Conservation (phyloP, 2,888 invertebrate genomes). For the Camponotus fellah region DNA sequence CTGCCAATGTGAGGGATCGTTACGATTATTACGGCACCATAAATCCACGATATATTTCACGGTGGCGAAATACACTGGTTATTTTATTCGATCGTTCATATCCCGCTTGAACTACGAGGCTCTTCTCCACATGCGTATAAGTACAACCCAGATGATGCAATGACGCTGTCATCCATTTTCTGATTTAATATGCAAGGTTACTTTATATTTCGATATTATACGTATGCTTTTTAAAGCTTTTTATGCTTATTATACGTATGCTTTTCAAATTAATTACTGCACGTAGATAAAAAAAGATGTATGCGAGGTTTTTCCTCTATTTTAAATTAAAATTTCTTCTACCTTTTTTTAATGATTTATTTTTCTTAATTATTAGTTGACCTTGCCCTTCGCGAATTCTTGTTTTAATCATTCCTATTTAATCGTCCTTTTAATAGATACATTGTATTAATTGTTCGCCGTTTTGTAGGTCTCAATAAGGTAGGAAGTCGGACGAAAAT, state of each 20-base stretch:
- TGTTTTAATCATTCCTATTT: conserved; percentile 61
- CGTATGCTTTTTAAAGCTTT: neutral
- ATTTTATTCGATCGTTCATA: conserved; percentile 50
- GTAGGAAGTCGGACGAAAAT: conserved; percentile 43
- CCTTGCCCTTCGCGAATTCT: conserved; percentile 46
- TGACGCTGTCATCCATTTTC: neutral
- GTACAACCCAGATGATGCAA: conserved; percentile 18
- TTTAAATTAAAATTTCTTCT: neutral
- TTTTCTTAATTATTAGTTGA: neutral
- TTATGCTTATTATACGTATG: neutral
- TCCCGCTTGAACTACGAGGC: conserved; percentile 15
- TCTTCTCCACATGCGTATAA: conserved; percentile 22
- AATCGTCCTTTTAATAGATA: conserved; percentile 55
- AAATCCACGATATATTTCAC: conserved; percentile 59
- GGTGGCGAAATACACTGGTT: conserved; percentile 42
- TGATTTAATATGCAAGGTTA: neutral
- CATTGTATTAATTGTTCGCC: conserved; percentile 63
- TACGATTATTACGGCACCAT: conserved; percentile 61
- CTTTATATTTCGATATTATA: neutral
- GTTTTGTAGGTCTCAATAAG: conserved; percentile 38
- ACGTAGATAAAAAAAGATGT: neutral
- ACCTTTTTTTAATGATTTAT: conserved; percentile 19
- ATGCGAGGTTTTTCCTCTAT: neutral
- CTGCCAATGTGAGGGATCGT: conserved; percentile 37
- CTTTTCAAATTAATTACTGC: neutral